Percentiles rank a stretch among this genome's conserved stretches.
Evolutionary conservation across 2,888 invertebrate genomes (phyloP).

Genomic region (Meghimatium bilineatum): DNA sequence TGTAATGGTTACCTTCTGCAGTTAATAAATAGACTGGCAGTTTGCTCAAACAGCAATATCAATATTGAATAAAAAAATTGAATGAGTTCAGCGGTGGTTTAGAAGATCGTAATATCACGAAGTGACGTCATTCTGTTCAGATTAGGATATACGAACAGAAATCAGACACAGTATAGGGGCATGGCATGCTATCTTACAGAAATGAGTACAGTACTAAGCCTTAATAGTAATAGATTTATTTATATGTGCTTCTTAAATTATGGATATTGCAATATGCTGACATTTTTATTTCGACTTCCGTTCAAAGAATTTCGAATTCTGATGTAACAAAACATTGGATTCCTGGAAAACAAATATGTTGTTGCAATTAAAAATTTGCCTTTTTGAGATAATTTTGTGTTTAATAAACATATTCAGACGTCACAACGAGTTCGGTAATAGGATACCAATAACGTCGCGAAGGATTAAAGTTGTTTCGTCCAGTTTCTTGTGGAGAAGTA

Average conservation of each 20-base stretch:
- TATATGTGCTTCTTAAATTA: neutral
- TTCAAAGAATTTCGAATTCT: neutral
- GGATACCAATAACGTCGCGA: no score
- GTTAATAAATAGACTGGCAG: conserved; percentile 1
- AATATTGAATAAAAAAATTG: neutral
- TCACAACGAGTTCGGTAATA: no score
- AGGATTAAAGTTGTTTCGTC: no score
- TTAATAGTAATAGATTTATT: neutral
- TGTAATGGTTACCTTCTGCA: neutral
- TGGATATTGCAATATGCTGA: neutral
- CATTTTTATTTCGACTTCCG: neutral
- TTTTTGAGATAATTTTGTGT: no score
- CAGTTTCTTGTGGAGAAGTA: no score
- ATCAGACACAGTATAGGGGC: neutral
- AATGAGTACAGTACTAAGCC: neutral
- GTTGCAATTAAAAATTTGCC: no score
- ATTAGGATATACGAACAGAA: neutral
- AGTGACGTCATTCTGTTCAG: neutral
- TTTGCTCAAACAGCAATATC: neutral
- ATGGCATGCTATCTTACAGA: neutral
- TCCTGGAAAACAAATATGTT: no score
- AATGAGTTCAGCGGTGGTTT: neutral
- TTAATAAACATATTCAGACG: no score
- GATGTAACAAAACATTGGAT: neutral
- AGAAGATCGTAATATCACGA: neutral